Base-by-base conservation (phyloP, 2,113 vertebrate genomes). In the human region DNA sequence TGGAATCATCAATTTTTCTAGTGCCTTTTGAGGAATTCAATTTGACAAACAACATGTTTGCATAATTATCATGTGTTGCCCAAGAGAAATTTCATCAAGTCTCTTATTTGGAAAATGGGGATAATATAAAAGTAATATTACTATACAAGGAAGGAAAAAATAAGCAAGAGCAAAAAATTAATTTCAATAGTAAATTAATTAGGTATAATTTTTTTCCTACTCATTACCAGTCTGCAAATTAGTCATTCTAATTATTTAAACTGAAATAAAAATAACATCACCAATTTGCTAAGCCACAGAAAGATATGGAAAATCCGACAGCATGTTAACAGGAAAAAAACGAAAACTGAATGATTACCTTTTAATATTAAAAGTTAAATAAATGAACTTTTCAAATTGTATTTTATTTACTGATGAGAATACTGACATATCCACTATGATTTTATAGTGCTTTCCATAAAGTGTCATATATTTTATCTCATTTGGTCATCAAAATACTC, bases 171-270 rank as follows among this genome's bases (percentile, higher is more conserved):
- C 25, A 52, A n/a, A 83, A 84, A 14, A 52, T 59, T 93, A 93
- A 35, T 43, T 20, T 85, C 32, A 91, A 43, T 6, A 80, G 18
- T 13, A 96, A 80, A 96, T 96, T 86, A 95, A 95, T 96, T 96
- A 73, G 38, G 2, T 75, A 61, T 2, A 79, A 83, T n/a, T 40
- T 55, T 12, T 61, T 38, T n/a, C 35, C 35, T 30, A 78, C 4
- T 81, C 81, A 68, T 76, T 43, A 48, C 23, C n/a, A 79, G 0
- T 20, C 13, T 88, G 75, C 3, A 81, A 92, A 90, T 93, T 66
- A 89, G 72, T 97, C 43, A 57, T 80, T 93, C 20, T 8, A 87
- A 87, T 48, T 6, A 9, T 80, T 20, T 64, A 90, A 30, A 27
- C 89, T 93, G 64, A 73, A 94, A 80, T 55, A 96, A 45, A 88